phyloP scores from a whole-genome alignment of 1,140 invertebrate genomes.

The Hylyphantes graminicola region DNA sequence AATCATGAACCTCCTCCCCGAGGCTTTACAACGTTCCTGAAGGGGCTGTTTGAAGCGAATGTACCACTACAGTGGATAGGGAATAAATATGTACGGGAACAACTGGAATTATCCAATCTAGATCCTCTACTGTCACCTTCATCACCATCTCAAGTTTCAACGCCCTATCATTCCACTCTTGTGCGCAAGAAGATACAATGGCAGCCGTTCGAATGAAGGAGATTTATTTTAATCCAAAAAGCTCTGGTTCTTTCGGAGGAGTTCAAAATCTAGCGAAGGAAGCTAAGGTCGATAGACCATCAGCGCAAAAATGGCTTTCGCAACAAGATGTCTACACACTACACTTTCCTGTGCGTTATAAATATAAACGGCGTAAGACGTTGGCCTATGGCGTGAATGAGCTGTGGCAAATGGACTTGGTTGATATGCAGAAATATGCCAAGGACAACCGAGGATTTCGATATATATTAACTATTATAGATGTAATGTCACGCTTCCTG shows the following conservation, averaged over 20 bases:
- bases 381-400: neutral
- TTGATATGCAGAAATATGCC: neutral
- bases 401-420: neutral
- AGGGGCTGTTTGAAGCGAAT: no score
- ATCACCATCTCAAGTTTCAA: no score
- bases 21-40: no score
- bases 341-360: constrained; percentile 1
- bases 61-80: no score
- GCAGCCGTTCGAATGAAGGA: no score
- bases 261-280: neutral
- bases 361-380: neutral
- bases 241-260: neutral
- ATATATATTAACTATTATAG: neutral
- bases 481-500: neutral
- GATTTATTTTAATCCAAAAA: neutral
- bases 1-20: no score
- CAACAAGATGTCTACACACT: neutral
- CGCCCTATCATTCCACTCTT: no score
- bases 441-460: neutral
- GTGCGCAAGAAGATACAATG: no score
- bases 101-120: no score
- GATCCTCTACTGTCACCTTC: no score
- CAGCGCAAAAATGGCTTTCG: neutral
- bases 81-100: no score
- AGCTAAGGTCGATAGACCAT: neutral